These are phyloP conservation scores for Archegozetes longisetosus DNA, from an alignment of 1,140 invertebrate genomes.

Conservation along the genomic window DNA sequence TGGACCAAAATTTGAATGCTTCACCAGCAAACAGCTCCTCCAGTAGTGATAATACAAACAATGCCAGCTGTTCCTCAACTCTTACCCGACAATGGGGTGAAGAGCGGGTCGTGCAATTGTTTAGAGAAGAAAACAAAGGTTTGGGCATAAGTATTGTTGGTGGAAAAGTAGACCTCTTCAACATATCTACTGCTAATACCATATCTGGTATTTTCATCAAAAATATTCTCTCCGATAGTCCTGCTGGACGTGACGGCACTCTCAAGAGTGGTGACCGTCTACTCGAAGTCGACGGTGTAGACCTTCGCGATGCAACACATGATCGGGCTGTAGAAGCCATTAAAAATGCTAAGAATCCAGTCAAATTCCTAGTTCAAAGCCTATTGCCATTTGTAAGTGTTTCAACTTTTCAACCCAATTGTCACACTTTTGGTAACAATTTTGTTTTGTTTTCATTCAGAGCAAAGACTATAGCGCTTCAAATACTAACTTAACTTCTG, in stretches of 20 bases:
- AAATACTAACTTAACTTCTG: too few relatives aligned
- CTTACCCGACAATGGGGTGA: constrained; percentile 57
- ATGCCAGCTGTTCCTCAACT: not conserved
- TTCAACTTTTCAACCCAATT: not conserved
- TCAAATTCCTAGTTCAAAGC: constrained; percentile 81
- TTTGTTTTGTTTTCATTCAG: not conserved
- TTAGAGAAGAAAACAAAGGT: constrained; percentile 50
- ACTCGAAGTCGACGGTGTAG: constrained; percentile 54
- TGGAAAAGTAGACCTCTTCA: constrained; percentile 56
- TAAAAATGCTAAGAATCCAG: constrained; percentile 70
- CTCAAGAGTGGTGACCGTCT: constrained; percentile 89
- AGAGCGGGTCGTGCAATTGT: constrained; percentile 50
- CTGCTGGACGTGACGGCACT: constrained; percentile 72
- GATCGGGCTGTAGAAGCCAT: constrained; percentile 71
- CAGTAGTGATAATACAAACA: not conserved
- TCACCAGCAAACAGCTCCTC: not conserved
- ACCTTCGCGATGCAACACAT: constrained; percentile 49
- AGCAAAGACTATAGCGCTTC: not conserved
- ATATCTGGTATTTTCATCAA: constrained; percentile 95
- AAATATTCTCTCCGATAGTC: constrained; percentile 82
- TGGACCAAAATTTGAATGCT: not conserved
- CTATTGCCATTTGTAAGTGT: constrained; percentile 53
- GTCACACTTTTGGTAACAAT: not conserved
- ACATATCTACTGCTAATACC: constrained; percentile 29
- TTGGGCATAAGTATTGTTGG: constrained; percentile 94